Percentiles rank a stretch among this genome's conserved stretches.
phyloP scores from a whole-genome alignment of 2,797 vertebrate genomes.

The Gymnothorax reevesii region DNA sequence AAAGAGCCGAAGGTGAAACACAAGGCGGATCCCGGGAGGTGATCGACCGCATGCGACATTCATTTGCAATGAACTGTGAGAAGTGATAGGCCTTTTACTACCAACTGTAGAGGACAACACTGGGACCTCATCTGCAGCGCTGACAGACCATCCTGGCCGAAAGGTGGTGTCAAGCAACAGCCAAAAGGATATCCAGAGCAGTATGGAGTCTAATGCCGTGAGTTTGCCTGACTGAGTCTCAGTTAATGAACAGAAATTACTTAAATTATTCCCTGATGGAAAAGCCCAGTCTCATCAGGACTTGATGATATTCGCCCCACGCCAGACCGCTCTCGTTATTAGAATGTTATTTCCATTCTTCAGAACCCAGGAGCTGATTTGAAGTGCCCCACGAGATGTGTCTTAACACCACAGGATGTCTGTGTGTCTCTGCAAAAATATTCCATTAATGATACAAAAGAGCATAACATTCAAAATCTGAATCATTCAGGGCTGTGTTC shows the following conservation, averaged over 20 bases:
- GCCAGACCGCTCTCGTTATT: constrained; percentile 23
- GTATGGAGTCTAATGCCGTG: neutral
- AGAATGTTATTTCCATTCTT: constrained; percentile 1
- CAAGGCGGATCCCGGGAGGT: neutral
- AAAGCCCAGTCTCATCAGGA: constrained; percentile 20
- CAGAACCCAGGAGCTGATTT: neutral
- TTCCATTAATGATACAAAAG: neutral
- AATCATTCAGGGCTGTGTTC: neutral
- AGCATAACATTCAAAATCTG: neutral
- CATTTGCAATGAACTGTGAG: constrained; percentile 5
- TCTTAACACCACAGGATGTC: constrained; percentile 6
- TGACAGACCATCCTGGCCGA: neutral
- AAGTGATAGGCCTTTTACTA: neutral
- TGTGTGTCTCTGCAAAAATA: neutral
- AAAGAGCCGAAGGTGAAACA: neutral
- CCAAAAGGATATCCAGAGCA: neutral
- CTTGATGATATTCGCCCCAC: neutral
- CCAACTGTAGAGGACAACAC: neutral
- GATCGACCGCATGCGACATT: neutral
- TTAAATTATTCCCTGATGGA: constrained; percentile 23
- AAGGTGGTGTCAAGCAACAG: neutral
- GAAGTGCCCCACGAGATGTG: constrained; percentile 13
- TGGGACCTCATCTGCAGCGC: constrained; percentile 1
- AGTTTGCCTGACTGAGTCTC: neutral
- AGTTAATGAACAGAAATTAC: neutral